phyloP scores from a whole-genome alignment of 2,888 invertebrate species.

The Heliothis peltigera region DNA sequence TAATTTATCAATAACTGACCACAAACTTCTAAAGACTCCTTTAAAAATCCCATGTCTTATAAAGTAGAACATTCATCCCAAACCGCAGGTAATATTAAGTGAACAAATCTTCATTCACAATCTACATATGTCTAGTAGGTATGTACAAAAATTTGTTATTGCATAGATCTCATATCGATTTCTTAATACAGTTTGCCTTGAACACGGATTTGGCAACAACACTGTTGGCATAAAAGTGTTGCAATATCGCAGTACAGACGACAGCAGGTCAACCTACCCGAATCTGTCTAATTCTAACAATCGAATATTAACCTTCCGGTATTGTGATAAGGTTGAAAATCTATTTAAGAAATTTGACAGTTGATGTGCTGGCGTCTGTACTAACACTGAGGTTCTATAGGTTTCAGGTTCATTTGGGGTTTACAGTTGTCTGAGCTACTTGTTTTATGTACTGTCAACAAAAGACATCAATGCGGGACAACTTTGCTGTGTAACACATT shows the following conservation, averaged over 20 bases:
- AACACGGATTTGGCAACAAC: slow-evolving; percentile 49
- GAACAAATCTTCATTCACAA: slow-evolving; percentile 19
- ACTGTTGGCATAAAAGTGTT: slow-evolving; percentile 37
- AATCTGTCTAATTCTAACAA: too few species aligned
- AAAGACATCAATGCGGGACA: slow-evolving; percentile 1
- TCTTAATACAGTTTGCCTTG: slow-evolving; percentile 38
- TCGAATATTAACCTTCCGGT: too few species aligned
- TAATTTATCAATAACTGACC: too few species aligned
- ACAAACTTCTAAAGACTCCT: background rate
- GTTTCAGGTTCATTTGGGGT: slow-evolving; percentile 47
- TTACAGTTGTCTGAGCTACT: slow-evolving; percentile 37
- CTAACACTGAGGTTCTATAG: slow-evolving; percentile 23
- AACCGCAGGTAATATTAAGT: slow-evolving; percentile 11
- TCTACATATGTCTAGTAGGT: too few species aligned
- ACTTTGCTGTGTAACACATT: background rate
- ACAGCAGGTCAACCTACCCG: too few species aligned
- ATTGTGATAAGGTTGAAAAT: too few species aligned
- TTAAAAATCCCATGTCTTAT: slow-evolving; percentile 8
- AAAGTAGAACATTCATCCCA: slow-evolving; percentile 17
- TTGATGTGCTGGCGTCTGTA: too few species aligned
- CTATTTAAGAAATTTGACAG: too few species aligned
- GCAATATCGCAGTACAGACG: slow-evolving; percentile 7
- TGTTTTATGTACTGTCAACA: slow-evolving; percentile 16
- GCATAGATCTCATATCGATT: slow-evolving; percentile 40
- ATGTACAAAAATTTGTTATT: slow-evolving; percentile 36